A percentile compares a stretch with the other conserved stretches of the same genome.
Conservation (phyloP, 1,140 invertebrate species). For the Brachystomella parvula region DNA sequence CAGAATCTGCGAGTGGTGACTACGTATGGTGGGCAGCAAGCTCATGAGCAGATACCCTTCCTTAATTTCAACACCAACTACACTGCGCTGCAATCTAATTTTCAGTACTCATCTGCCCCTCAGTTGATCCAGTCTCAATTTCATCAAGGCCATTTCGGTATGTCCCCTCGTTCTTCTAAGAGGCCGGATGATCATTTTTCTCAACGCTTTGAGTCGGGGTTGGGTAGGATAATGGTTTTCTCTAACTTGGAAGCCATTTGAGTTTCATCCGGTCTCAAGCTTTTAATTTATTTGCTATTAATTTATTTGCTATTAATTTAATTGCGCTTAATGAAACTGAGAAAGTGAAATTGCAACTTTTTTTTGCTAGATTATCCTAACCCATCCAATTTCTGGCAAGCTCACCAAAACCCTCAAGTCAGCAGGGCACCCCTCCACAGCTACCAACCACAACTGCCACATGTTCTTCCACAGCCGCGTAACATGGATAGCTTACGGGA, state of each 20-base stretch:
- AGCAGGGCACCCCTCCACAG: neutral
- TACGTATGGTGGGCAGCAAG: neutral
- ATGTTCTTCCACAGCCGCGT: neutral
- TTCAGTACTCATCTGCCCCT: neutral
- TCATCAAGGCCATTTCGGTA: neutral
- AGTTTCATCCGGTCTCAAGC: too few species aligned
- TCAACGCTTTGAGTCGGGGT: too few species aligned
- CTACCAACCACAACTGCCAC: neutral
- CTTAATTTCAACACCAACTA: neutral
- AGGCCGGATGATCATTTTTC: too few species aligned
- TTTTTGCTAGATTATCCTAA: neutral
- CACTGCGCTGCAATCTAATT: neutral
- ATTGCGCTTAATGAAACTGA: too few species aligned
- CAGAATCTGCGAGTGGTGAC: neutral
- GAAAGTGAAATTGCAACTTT: neutral
- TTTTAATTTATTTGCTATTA: too few species aligned
- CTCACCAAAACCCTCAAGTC: neutral
- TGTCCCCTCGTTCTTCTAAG: too few species aligned
- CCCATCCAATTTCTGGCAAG: neutral
- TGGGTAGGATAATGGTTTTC: too few species aligned
- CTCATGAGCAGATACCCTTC: neutral
- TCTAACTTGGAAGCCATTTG: too few species aligned
- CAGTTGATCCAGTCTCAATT: neutral
- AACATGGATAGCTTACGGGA: neutral
- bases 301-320: too few species aligned